These are phyloP conservation scores for Drosophila histrio DNA, from an alignment of 2,888 invertebrate genomes.

Conservation along the genomic window DNA sequence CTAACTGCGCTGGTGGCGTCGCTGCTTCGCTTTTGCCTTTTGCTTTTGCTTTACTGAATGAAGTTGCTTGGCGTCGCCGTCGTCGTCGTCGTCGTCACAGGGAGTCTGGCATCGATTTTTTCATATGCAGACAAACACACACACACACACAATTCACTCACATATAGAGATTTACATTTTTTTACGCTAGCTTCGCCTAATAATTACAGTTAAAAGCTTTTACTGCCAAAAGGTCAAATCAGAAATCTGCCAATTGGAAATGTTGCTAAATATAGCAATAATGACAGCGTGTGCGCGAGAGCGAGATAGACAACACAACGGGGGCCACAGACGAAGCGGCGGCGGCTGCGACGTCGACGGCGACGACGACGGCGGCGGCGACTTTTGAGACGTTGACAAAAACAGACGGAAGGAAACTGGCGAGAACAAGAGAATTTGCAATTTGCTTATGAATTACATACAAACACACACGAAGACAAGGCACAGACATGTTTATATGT, in stretches of 20 bases:
- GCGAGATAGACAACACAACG: slow-evolving; percentile 39
- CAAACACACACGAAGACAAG: slow-evolving; percentile 3
- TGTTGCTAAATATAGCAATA: slow-evolving; percentile 69
- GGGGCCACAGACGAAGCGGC: slow-evolving; percentile 66
- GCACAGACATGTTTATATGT: slow-evolving; percentile 20
- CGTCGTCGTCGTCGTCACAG: slow-evolving; percentile 47
- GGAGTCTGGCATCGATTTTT: slow-evolving; percentile 80
- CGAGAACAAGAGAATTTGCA: slow-evolving; percentile 62
- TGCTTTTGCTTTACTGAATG: slow-evolving; percentile 72
- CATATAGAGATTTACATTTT: slow-evolving; percentile 35
- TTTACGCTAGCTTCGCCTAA: slow-evolving; percentile 38
- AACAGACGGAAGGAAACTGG: slow-evolving; percentile 60
- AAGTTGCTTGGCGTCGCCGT: slow-evolving; percentile 61
- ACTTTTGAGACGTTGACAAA: slow-evolving; percentile 67
- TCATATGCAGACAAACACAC: slow-evolving; percentile 59
- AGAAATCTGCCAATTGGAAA: slow-evolving; percentile 65
- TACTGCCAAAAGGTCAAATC: slow-evolving; percentile 73
- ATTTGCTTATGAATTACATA: slow-evolving; percentile 56
- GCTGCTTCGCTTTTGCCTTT: slow-evolving; percentile 47
- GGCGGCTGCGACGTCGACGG: not conserved
- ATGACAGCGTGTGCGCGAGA: slow-evolving; percentile 41
- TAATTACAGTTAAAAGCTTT: slow-evolving; percentile 67
- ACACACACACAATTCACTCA: slow-evolving; percentile 14
- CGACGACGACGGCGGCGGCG: slow-evolving; percentile 31
- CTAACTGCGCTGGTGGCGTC: slow-evolving; percentile 56